phyloP scores from a whole-genome alignment of 2,113 vertebrate species.

The Lycaon pictus region DNA sequence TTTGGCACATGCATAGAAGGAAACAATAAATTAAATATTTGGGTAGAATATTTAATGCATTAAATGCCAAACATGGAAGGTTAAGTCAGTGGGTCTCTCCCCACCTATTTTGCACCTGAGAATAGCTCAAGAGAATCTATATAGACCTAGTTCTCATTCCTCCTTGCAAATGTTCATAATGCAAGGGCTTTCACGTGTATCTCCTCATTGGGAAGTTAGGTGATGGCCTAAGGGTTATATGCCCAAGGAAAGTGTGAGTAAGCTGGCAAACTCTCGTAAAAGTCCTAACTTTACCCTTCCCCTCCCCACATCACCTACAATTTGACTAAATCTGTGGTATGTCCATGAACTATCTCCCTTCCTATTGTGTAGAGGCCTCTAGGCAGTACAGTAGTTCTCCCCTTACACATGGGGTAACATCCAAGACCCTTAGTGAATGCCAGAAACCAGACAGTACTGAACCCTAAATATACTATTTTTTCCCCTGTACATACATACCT shows the following conservation, averaged over 20 bases:
- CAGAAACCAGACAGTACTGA: not conserved
- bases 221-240: not conserved
- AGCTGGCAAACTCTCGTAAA: not conserved
- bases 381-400: not conserved
- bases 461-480: not conserved
- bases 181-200: not conserved
- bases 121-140: not conserved
- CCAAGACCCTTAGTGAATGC: not conserved
- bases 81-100: not conserved
- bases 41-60: conserved; percentile 54
- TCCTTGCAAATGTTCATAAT: not conserved
- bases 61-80: conserved; percentile 8
- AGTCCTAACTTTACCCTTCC: not conserved
- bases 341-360: not conserved
- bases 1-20: conserved; percentile 19
- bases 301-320: not conserved
- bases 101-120: not conserved
- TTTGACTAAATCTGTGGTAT: not conserved
- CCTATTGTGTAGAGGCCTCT: not conserved
- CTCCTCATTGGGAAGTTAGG: not conserved
- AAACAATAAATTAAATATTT: conserved; percentile 51
- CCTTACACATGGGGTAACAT: not conserved
- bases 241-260: not conserved
- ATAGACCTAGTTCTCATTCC: not conserved
- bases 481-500: not conserved